Base-by-base conservation (phyloP, 2,888 invertebrate genomes). In the Drosophila rellima region DNA sequence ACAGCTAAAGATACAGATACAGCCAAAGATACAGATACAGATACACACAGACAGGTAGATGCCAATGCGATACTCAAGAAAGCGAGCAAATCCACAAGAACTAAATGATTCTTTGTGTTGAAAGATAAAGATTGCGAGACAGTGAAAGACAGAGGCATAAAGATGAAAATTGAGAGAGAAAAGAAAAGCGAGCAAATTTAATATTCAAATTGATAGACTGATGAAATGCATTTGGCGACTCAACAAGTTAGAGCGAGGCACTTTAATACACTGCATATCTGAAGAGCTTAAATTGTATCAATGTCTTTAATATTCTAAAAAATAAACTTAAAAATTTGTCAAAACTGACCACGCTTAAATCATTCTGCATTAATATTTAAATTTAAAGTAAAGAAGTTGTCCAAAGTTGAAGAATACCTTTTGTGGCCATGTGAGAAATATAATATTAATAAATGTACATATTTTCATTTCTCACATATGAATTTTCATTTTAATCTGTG, bases 401-500 rank as follows among this genome's bases (percentile, higher is more conserved):
- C 13, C 31, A 42, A 42, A 13, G 47, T 17, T 20, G 23, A 15
- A 18, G 23, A 23, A 23, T 11, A 39, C 29, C 15, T 17, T 52
- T 52, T 52, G 37, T 29, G 52, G 48, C 1, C 3, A 33, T 18
- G 29, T 29, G 18, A 29, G n/a, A 10, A 4, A 18, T 40, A 40
- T n/a, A 54, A 40, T 54, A 40, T 54, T 54, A 26, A 54, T 54
- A 51, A 31, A 18, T 17, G 15, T 10, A n/a, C n/a, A n/a, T n/a
- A 13, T 18, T 44, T 26, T 35, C 42, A 35, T 37, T 26, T 18
- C 15, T n/a, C n/a, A n/a, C 18, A 35, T n/a, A 37, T 67, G 39
- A 15, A 33, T 54, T 63, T 50, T 20, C 44, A 35, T 61, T 62
- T 62, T 17, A 52, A 47, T 47, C 33, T 56, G 18, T 47, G 10